phyloP scores from a whole-genome alignment of 2,113 vertebrate species.

The Stercorarius parasiticus region DNA sequence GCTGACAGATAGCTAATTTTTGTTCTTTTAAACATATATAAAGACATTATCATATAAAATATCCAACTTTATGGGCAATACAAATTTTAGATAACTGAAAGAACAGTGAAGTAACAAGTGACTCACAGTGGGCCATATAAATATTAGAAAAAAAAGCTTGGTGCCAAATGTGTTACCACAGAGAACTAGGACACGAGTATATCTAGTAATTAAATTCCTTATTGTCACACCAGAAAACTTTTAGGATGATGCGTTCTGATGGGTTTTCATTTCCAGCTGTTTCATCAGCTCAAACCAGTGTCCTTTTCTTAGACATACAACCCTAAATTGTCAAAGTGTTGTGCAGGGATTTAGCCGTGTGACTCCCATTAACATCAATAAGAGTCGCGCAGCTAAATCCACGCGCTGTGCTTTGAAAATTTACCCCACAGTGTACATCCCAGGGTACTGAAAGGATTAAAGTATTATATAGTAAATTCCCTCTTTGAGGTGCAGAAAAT shows the following conservation, averaged over 20 bases:
- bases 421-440: slow-evolving; percentile 71
- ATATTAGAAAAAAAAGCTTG: not conserved
- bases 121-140: not conserved
- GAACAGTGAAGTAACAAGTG: not conserved
- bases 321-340: slow-evolving; percentile 70
- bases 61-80: not conserved
- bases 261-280: slow-evolving; percentile 68
- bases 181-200: slow-evolving; percentile 42
- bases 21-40: not conserved
- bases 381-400: slow-evolving; percentile 70
- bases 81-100: not conserved
- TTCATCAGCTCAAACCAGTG: slow-evolving; percentile 63
- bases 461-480: slow-evolving; percentile 73
- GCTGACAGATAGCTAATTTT: not conserved
- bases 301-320: slow-evolving; percentile 67
- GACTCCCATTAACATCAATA: slow-evolving; percentile 76
- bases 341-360: slow-evolving; percentile 72
- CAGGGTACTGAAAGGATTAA: slow-evolving; percentile 74
- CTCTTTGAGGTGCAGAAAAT: slow-evolving; percentile 55
- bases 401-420: slow-evolving; percentile 67
- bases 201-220: slow-evolving; percentile 60
- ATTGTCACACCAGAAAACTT: slow-evolving; percentile 47
- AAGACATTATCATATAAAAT: not conserved
- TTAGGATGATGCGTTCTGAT: slow-evolving; percentile 34
- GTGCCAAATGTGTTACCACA: not conserved